Conservation (phyloP, 2,888 invertebrate species). For the Pollenia angustigena region DNA sequence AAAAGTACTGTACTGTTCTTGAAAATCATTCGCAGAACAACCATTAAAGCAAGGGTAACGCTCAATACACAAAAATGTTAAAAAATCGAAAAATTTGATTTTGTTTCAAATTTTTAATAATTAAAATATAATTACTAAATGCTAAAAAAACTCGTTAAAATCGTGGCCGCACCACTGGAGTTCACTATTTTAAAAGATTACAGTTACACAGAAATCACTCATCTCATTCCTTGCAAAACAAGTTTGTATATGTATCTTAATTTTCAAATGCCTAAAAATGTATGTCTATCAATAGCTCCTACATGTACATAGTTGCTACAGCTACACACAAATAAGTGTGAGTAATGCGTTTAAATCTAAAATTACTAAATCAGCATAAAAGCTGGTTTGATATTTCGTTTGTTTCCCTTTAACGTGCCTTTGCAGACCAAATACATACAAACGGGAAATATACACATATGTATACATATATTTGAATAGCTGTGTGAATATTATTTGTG, state of each 20-base stretch:
- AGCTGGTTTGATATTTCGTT: conserved; percentile 46
- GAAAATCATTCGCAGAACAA: too few relatives aligned
- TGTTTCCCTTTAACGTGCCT: conserved; percentile 12
- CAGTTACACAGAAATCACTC: neutral
- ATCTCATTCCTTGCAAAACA: conserved; percentile 10
- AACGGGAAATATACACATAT: neutral
- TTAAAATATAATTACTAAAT: too few relatives aligned
- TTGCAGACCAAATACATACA: conserved; percentile 17
- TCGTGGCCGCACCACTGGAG: neutral
- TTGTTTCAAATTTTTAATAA: too few relatives aligned
- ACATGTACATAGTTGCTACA: neutral
- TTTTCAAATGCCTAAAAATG: neutral
- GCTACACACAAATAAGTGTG: conserved; percentile 22
- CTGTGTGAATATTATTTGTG: conserved; percentile 24
- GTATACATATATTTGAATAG: neutral
- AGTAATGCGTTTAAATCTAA: conserved; percentile 63
- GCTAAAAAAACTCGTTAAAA: neutral
- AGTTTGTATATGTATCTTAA: too few relatives aligned
- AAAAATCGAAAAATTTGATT: too few relatives aligned
- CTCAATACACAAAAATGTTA: too few relatives aligned
- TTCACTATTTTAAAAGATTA: neutral
- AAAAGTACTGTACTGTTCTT: too few relatives aligned
- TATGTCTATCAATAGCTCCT: neutral
- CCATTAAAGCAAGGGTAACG: too few relatives aligned
- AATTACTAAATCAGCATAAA: conserved; percentile 72